Percentiles rank a stretch among this genome's conserved stretches.
Evolutionary conservation across 2,888 invertebrate genomes (phyloP).

Genomic region (Apocheima hispidaria): DNA sequence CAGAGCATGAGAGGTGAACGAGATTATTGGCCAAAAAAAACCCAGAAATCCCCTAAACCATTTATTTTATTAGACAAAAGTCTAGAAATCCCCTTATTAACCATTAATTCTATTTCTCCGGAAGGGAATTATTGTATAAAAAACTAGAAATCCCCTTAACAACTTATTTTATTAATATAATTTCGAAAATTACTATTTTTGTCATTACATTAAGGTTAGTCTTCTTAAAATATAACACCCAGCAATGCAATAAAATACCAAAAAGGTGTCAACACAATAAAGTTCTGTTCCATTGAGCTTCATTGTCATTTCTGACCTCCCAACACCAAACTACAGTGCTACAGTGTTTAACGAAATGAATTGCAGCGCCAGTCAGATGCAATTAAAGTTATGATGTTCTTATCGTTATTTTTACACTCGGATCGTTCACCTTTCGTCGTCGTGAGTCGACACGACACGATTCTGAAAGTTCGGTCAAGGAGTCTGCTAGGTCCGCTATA

Average conservation of each 20-base stretch:
- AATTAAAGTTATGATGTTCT: slow-evolving; percentile 60
- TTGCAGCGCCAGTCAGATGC: slow-evolving; percentile 15
- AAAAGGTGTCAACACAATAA: background rate
- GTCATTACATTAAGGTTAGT: background rate
- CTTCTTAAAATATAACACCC: background rate
- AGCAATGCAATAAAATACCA: background rate
- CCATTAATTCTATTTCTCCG: too few relatives aligned
- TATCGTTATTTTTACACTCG: slow-evolving; percentile 67
- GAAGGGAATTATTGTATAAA: too few relatives aligned
- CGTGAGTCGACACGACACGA: slow-evolving; percentile 45
- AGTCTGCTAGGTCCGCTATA: slow-evolving; percentile 22
- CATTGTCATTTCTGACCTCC: slow-evolving; percentile 22
- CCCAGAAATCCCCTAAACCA: too few relatives aligned
- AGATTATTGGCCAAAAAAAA: too few relatives aligned
- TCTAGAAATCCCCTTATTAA: too few relatives aligned
- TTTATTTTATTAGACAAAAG: too few relatives aligned
- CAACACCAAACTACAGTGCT: slow-evolving; percentile 2
- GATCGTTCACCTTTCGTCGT: slow-evolving; percentile 63
- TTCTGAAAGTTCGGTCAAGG: slow-evolving; percentile 40
- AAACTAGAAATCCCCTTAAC: too few relatives aligned
- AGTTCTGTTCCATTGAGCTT: slow-evolving; percentile 18
- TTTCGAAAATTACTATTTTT: too few relatives aligned
- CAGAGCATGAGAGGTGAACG: too few relatives aligned
- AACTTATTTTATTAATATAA: too few relatives aligned
- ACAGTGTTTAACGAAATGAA: slow-evolving; percentile 9